A percentile compares a stretch with the other conserved stretches of the same genome.
phyloP scores from a whole-genome alignment of 2,888 invertebrate genomes.

The Cabera pusaria region DNA sequence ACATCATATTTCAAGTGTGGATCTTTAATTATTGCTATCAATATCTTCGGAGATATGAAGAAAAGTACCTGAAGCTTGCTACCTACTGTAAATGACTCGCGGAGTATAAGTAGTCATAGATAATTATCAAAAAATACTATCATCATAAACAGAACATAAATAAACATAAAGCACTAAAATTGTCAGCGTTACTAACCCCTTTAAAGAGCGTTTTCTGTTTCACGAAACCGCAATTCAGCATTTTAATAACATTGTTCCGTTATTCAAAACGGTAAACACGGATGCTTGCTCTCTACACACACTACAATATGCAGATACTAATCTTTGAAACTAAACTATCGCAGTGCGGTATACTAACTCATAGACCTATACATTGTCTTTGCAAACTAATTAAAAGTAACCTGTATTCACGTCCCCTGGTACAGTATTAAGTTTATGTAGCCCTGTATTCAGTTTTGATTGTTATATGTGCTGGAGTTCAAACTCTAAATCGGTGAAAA shows the following conservation, averaged over 20 bases:
- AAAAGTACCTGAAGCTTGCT: no score
- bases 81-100: no score
- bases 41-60: no score
- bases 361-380: conserved; percentile 22
- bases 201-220: not conserved
- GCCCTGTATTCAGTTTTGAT: conserved; percentile 32
- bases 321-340: conserved; percentile 19
- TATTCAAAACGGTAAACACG: conserved; percentile 9
- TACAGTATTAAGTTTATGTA: conserved; percentile 18
- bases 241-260: conserved; percentile 10
- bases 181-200: not conserved
- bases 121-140: no score
- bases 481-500: no score
- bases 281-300: conserved; percentile 1
- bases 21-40: no score
- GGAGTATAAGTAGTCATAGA: no score
- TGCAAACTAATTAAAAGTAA: conserved; percentile 23
- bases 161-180: no score
- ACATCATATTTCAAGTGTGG: no score
- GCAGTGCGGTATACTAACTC: conserved; percentile 18
- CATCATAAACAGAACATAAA: no score
- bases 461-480: no score
- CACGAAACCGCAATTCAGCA: not conserved
- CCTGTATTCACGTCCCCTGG: conserved; percentile 16
- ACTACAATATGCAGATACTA: conserved; percentile 15